These are phyloP conservation scores for Acinonyx jubatus DNA, from an alignment of 2,113 vertebrate species.

Conservation along the genomic window DNA sequence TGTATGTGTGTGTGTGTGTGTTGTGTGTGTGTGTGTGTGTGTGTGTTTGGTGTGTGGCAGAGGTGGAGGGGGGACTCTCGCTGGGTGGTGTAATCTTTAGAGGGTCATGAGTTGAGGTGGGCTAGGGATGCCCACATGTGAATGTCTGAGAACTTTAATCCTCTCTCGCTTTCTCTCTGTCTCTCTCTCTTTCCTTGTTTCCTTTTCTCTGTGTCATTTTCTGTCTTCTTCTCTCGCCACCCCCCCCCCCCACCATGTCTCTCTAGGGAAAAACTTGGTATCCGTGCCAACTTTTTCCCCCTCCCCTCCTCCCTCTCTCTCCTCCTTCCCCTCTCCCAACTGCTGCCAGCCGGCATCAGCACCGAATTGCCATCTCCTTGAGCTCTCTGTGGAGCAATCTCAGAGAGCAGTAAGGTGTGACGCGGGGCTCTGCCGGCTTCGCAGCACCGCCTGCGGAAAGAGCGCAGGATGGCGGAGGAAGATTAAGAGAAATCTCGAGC, in stretches of 20 bases:
- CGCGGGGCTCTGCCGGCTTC: conserved; percentile 93
- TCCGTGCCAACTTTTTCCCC: conserved; percentile 85
- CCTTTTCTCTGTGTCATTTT: conserved; percentile 72
- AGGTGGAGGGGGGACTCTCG: neutral
- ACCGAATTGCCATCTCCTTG: conserved; percentile 87
- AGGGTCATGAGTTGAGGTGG: conserved; percentile 65
- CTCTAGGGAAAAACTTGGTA: conserved; percentile 86
- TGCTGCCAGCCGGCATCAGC: conserved; percentile 92
- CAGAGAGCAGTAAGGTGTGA: conserved; percentile 98
- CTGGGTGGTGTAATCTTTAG: conserved; percentile 49
- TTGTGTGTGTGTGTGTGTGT: neutral
- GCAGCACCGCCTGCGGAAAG: conserved; percentile 92
- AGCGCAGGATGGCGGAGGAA: conserved; percentile 89
- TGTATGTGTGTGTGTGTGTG: neutral
- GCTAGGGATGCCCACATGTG: conserved; percentile 60
- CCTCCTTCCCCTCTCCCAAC: conserved; percentile 89
- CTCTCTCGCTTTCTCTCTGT: neutral
- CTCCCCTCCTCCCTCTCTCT: conserved; percentile 72
- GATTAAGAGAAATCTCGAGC: conserved; percentile 82
- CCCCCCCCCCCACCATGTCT: conserved; percentile 67
- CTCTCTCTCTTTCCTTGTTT: conserved; percentile 53
- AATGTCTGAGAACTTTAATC: conserved; percentile 71
- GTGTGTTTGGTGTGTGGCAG: neutral
- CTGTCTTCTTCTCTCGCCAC: conserved; percentile 53
- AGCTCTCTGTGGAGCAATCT: conserved; percentile 96